Conservation (phyloP, 2,797 vertebrate species). For the Euphonia xanthogaster region DNA sequence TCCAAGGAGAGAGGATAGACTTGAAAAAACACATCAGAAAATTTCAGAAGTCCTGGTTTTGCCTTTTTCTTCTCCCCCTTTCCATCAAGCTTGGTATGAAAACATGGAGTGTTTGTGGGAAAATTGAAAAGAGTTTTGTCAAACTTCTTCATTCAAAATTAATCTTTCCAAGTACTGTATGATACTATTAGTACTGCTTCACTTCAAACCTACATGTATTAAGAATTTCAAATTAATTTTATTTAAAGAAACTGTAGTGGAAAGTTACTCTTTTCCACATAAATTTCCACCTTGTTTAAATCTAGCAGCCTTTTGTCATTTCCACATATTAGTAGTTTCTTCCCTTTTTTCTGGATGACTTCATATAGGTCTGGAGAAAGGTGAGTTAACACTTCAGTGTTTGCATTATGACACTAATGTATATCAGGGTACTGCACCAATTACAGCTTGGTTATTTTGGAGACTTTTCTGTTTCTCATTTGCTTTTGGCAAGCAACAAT, state of each 20-base stretch:
- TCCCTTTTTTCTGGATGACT: background rate
- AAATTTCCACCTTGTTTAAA: background rate
- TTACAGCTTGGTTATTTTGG: background rate
- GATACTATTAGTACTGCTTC: background rate
- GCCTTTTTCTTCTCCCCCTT: background rate
- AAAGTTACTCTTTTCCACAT: background rate
- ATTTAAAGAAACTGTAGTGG: background rate
- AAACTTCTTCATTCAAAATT: background rate
- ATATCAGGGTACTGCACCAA: background rate
- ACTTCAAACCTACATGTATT: background rate
- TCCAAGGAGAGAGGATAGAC: background rate
- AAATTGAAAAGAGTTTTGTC: background rate
- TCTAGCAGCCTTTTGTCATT: background rate
- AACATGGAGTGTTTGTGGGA: background rate
- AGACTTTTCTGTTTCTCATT: background rate
- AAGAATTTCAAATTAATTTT: background rate
- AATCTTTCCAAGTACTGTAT: background rate
- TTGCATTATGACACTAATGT: background rate
- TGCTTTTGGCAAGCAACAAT: background rate
- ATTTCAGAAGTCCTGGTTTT: background rate
- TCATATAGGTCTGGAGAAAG: background rate
- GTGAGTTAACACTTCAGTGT: background rate
- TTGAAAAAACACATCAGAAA: background rate
- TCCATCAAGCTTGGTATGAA: background rate
- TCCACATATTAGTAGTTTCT: background rate